Conservation (phyloP, 2,888 invertebrate genomes). For the Lasius fuliginosus region DNA sequence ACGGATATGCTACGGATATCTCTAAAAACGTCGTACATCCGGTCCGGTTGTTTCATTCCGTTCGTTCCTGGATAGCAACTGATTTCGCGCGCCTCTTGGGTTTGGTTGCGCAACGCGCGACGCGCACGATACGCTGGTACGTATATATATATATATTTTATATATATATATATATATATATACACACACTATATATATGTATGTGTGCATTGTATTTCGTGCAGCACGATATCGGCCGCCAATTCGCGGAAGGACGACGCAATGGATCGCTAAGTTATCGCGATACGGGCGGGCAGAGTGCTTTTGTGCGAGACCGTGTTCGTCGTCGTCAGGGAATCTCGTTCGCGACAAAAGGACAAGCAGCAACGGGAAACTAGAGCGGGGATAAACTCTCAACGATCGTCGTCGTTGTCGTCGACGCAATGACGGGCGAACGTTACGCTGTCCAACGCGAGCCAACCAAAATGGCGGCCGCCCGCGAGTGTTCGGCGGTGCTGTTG, state of each 20-base stretch:
- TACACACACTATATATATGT: too few relatives aligned
- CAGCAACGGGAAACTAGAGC: neutral
- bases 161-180: neutral
- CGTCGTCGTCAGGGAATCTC: neutral
- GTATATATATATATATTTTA: too few relatives aligned
- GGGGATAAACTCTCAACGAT: slow-evolving; percentile 8
- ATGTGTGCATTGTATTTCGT: too few relatives aligned
- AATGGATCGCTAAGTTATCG: slow-evolving; percentile 16
- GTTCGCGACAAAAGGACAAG: neutral
- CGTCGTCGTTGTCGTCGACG: neutral
- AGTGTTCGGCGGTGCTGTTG: slow-evolving; percentile 77
- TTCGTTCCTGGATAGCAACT: neutral
- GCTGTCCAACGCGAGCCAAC: slow-evolving; percentile 70
- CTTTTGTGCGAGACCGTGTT: too few relatives aligned
- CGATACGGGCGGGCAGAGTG: neutral
- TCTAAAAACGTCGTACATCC: neutral
- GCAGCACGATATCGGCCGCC: neutral
- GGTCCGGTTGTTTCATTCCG: neutral
- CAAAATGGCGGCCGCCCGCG: slow-evolving; percentile 81
- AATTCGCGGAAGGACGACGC: neutral
- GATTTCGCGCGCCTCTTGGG: neutral
- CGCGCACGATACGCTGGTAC: neutral
- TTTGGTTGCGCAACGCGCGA: slow-evolving; percentile 11
- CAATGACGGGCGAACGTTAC: slow-evolving; percentile 28
- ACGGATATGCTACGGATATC: neutral